Percentiles rank a stretch among this genome's conserved stretches.
Evolutionary conservation across 2,888 invertebrate genomes (phyloP).

Genomic region (Tenthredo livida): DNA sequence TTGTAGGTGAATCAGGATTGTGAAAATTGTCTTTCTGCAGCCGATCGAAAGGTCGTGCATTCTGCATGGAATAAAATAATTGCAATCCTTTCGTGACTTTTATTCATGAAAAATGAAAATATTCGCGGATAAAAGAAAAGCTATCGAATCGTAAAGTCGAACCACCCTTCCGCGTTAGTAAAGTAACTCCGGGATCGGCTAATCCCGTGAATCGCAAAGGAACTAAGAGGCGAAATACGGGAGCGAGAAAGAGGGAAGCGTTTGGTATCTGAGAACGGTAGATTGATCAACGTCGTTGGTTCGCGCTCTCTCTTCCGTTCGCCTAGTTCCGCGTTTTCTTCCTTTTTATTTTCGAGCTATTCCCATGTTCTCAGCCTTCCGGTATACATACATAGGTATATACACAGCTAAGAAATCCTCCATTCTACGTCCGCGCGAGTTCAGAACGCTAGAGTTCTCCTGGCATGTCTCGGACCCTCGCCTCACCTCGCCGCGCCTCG

Average conservation of each 20-base stretch:
- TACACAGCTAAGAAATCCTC: constrained; percentile 63
- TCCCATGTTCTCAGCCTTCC: constrained; percentile 58
- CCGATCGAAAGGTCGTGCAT: not conserved
- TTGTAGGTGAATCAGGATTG: not conserved
- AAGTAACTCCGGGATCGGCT: constrained; percentile 34
- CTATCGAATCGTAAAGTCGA: constrained; percentile 9
- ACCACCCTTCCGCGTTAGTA: not conserved
- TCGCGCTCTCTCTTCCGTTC: constrained; percentile 38
- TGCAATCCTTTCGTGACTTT: not conserved
- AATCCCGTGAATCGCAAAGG: constrained; percentile 32
- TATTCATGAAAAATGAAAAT: not conserved
- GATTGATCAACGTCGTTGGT: constrained; percentile 74
- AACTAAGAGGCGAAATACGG: constrained; percentile 50
- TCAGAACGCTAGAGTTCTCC: constrained; percentile 59
- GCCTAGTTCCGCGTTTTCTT: constrained; percentile 53
- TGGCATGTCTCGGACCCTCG: constrained; percentile 65
- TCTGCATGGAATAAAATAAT: not conserved
- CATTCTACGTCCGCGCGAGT: constrained; percentile 69
- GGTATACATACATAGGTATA: not conserved
- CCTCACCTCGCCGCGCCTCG: constrained; percentile 53
- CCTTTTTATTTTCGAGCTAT: constrained; percentile 59
- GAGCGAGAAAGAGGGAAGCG: constrained; percentile 54
- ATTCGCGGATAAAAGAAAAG: not conserved
- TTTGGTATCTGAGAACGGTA: constrained; percentile 68
- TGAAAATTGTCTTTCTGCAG: not conserved